These are phyloP conservation scores for Troglohyphantes excavatus DNA, from an alignment of 2,888 invertebrate species.

Conservation along the genomic window DNA sequence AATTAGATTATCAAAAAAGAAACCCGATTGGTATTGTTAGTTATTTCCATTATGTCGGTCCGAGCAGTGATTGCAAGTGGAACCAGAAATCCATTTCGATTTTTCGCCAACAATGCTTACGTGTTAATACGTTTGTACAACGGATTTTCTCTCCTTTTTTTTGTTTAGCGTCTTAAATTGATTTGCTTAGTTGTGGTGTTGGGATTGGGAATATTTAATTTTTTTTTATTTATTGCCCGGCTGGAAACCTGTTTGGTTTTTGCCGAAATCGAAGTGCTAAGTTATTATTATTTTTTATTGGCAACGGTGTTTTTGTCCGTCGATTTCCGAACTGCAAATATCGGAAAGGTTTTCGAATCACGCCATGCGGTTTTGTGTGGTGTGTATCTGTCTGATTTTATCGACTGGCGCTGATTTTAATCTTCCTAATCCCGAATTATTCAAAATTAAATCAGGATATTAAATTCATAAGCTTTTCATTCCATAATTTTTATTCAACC, in stretches of 20 bases:
- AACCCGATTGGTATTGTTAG: constrained; percentile 17
- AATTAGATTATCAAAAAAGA: constrained; percentile 42
- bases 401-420: neutral
- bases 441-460: no score
- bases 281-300: neutral
- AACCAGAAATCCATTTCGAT: neutral
- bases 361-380: no score
- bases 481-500: no score
- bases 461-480: no score
- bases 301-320: no score
- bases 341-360: neutral
- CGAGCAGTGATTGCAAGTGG: neutral
- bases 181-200: neutral
- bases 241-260: neutral
- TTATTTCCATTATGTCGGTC: constrained; percentile 19
- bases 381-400: neutral
- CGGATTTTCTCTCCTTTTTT: neutral
- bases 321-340: no score
- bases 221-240: neutral
- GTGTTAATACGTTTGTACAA: constrained; percentile 40
- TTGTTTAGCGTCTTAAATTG: neutral
- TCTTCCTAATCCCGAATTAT: neutral
- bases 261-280: neutral
- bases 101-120: constrained; percentile 23
- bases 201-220: neutral